Evolutionary conservation across 2,888 invertebrate genomes (phyloP), one percentile per base, ranked within the genome.

Genomic region (Drosophila emarginata): DNA sequence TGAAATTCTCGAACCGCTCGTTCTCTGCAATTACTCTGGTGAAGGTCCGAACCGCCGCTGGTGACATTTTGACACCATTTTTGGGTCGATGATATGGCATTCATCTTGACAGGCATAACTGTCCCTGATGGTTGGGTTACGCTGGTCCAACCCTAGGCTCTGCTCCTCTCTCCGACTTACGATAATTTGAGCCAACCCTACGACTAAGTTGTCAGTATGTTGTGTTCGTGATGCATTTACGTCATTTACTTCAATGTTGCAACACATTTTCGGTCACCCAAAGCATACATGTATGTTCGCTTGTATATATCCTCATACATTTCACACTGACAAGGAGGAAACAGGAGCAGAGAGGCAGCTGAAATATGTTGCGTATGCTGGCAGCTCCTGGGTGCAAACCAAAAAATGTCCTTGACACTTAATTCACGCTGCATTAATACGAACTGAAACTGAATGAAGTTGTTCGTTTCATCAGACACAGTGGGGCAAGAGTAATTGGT

Each of bases 91-190:
- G 90, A 89, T 89, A 89, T 81, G 87, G 80, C 86, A 89, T 89
- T 89, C 90, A 89, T 89, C 80, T 87, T 89, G 89, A 89, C 90
- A 89, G 89, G 80, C 88, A 79, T 84, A 89, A 79, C 82, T 84
- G 87, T 78, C 80, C 72, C 74, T 74, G 79, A 74, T 71, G 82
- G 45, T 4, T 45, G 4, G 45, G 18, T 15, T 45, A 14, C 12
- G 14, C n/a, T 12, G 11, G 45, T 11, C 75, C 76, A 61, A 53
- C 61, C 50, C 56, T 36, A 61, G 18, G 26, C 28, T 18, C 50
- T 32, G 45, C 21, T 60, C 37, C 45, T 15, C 14, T 37, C 32
- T 18, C 54, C 2, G 45, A n/a, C 59, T 56, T 67, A 73, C 53
- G 68, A 72, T 79, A 82, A 81, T 81, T 71, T 80, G 83, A 78